Base-by-base conservation (phyloP, 1,140 invertebrate genomes). In the Wiebesia pumilae region DNA sequence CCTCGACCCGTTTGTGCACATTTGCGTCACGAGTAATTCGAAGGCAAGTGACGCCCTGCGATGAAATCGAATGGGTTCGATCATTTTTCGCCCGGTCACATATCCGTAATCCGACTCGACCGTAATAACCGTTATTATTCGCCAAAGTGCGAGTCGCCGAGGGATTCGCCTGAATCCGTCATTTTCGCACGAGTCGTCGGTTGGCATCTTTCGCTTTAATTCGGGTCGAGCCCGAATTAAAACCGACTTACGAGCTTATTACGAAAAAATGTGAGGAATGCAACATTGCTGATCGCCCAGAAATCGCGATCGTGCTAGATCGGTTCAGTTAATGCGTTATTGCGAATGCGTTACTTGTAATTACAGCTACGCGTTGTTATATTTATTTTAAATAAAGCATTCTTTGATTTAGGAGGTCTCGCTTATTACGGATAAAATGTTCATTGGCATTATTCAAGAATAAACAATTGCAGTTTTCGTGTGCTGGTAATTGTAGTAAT, bases 61-160 rank as follows among this genome's bases (percentile, higher is more conserved):
- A 33, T 33, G 30, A 80, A 80, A 80, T 80, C 65, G 78, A 80
- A 54, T 35, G 21, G 54, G 21, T 35, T 80, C 78, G 27, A 80
- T 80, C 38, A 62, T 35, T 80, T 80, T 80, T 80, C 54, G n/a
- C 3, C 30, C 12, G 47, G 78, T 80, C 54, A 38, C 33, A 62
- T 21, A 58, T 43, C 38, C 40, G 71, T 75, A 75, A 75, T 75
- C 43, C 24, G 38, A 75, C 38, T 43, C 16, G 40, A 38, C 24
- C 38, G 14, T 80, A 65, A 80, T 80, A 58, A 62, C 54, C 30
- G 54, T 80, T 62, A 62, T 80, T 62, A 80, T 62, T 33, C 21
- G 43, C 10, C 35, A 0, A 73, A 43, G 38, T n/a, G 9, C 38
- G 0, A 75, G 21, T 43, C 27, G 6, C 38, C 24, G 38, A 24